A percentile compares a stretch with the other conserved stretches of the same genome.
Evolutionary conservation across 2,797 vertebrate genomes (phyloP).

Genomic region (Pantherophis vulpinus): DNA sequence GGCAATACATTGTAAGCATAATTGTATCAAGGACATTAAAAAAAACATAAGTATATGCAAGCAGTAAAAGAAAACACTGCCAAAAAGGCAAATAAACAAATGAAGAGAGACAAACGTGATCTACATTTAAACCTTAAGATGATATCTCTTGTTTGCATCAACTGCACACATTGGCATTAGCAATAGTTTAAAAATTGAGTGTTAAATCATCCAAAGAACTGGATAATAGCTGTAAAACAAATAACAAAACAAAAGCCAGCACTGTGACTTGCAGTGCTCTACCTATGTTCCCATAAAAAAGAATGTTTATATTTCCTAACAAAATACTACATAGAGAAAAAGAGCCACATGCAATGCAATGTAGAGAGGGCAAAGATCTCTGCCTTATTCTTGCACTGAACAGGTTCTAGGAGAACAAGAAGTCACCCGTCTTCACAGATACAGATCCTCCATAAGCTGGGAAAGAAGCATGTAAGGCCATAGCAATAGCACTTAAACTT

Average conservation of each 20-base stretch:
- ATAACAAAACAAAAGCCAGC: not conserved
- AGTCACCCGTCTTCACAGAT: not conserved
- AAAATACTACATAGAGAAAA: not conserved
- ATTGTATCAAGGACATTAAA: not conserved
- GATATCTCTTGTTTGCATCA: not conserved
- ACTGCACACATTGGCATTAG: not conserved
- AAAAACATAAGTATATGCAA: not conserved
- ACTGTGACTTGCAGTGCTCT: not conserved
- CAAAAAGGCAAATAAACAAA: not conserved
- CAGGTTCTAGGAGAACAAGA: not conserved
- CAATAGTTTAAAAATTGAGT: not conserved
- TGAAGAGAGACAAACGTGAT: not conserved
- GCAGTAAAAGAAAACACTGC: not conserved
- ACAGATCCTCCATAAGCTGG: not conserved
- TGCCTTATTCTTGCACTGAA: not conserved
- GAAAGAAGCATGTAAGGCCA: not conserved
- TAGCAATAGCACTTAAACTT: too few species aligned
- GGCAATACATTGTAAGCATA: not conserved
- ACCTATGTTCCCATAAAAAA: not conserved
- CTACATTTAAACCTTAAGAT: not conserved
- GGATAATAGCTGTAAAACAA: not conserved
- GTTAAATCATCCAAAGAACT: not conserved
- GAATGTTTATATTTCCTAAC: conserved; percentile 8
- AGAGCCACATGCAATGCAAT: not conserved
- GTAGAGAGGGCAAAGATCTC: not conserved